phyloP scores from a whole-genome alignment of 1,140 invertebrate species.

The Megalopta genalis region DNA sequence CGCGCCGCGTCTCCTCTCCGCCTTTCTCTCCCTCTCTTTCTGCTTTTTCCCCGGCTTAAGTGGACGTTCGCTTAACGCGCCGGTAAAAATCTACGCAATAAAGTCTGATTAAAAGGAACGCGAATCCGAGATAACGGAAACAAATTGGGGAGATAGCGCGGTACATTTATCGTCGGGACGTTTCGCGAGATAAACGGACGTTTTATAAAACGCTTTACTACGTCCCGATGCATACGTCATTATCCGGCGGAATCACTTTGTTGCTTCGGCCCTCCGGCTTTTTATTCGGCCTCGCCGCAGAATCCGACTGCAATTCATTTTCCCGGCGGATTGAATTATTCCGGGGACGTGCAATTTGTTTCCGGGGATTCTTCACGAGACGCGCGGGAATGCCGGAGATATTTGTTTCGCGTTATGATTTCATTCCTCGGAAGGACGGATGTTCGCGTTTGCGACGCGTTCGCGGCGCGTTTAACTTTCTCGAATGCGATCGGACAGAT shows the following conservation, averaged over 20 bases:
- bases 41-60: not conserved
- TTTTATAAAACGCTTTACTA: not conserved
- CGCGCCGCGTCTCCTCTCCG: too few relatives aligned
- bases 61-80: not conserved
- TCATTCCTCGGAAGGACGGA: not conserved
- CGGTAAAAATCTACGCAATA: slow-evolving; percentile 30
- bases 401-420: not conserved
- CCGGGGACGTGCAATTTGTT: not conserved
- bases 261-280: not conserved
- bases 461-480: too few relatives aligned
- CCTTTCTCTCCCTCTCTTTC: too few relatives aligned
- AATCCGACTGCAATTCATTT: not conserved
- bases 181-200: slow-evolving; percentile 15
- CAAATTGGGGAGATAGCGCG: slow-evolving; percentile 23
- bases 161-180: slow-evolving; percentile 9
- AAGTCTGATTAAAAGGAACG: slow-evolving; percentile 40
- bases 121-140: slow-evolving; percentile 29
- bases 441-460: too few relatives aligned
- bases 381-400: not conserved
- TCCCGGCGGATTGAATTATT: too few relatives aligned
- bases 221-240: not conserved
- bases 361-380: not conserved
- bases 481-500: too few relatives aligned
- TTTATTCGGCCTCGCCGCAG: too few relatives aligned
- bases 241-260: not conserved